Conservation (phyloP, 2,113 vertebrate genomes). For the Hiodon tergisus region DNA sequence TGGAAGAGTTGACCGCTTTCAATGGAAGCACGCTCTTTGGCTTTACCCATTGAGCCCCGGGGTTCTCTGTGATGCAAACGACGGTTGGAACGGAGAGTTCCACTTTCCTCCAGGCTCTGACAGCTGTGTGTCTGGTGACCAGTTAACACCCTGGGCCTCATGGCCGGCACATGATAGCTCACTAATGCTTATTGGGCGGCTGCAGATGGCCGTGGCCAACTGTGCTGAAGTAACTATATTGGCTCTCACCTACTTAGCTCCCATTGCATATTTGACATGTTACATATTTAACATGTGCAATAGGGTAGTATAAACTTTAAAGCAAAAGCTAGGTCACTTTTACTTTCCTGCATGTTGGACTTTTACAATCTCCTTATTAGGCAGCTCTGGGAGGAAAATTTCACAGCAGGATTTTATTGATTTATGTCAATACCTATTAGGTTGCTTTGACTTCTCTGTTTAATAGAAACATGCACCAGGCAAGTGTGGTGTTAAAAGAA, state of each 20-base stretch:
- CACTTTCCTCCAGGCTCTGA: constrained; percentile 43
- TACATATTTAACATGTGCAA: constrained; percentile 49
- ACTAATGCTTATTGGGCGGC: neutral
- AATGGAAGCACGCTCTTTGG: neutral
- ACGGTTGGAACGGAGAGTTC: constrained; percentile 17
- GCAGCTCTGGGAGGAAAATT: constrained; percentile 48
- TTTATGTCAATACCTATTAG: constrained; percentile 62
- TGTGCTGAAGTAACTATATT: constrained; percentile 23
- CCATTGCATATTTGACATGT: constrained; percentile 46
- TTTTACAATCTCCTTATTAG: constrained; percentile 61
- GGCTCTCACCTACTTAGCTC: constrained; percentile 32
- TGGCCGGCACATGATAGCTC: constrained; percentile 3
- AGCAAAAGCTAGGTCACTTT: constrained; percentile 51
- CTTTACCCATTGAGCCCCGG: neutral
- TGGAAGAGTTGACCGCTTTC: too few species aligned
- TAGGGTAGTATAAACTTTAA: constrained; percentile 52
- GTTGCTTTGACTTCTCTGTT: constrained; percentile 43
- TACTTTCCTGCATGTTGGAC: constrained; percentile 48
- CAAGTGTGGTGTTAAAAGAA: constrained; percentile 44
- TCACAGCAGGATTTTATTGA: constrained; percentile 56
- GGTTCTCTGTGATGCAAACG: constrained; percentile 53
- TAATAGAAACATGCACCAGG: constrained; percentile 45
- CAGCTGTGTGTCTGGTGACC: constrained; percentile 54
- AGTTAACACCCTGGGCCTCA: constrained; percentile 45
- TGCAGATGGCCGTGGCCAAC: constrained; percentile 22